Base-by-base conservation (phyloP, 2,113 vertebrate genomes). In the Seriola aureovittata region DNA sequence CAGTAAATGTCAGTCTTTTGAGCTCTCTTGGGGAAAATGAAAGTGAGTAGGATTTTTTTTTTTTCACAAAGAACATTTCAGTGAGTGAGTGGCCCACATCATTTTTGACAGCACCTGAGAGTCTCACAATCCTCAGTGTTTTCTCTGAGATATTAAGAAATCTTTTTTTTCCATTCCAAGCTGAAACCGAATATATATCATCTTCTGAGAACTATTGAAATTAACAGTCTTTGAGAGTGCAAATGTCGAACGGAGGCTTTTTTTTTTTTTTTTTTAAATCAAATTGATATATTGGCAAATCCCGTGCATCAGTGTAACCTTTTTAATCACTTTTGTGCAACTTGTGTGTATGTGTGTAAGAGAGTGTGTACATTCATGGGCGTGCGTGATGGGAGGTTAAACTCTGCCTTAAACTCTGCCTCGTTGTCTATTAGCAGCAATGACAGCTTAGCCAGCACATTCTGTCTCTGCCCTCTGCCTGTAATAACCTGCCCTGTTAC, bases 391-490 rank as follows among this genome's bases (percentile, higher is more conserved):
- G 55, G 71, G 70, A 79, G 88, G 84, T 94, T 90, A 91, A 91
- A 93, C 78, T 95, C 95, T 92, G 82, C 94, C 89, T 95, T 88
- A 91, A 88, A 91, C 78, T 94, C 95, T 92, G 74, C 95, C 91
- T 96, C 96, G 86, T 90, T 95, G 94, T 97, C 97, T 96, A 96
- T 99, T 97, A 97, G 96, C 94, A 95, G 86, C 92, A 90, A 95
- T 97, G 97, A 97, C 97, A 97, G 95, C 96, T 96, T 96, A 96
- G 97, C 96, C 94, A 97, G 96, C 96, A 96, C 96, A 93, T 97
- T 96, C 94, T 92, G 92, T 96, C 95, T 95, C 93, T 95, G 94
- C 95, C 94, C 95, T 96, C 93, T 93, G 94, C 93, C 96, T 96
- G 85, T 96, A 96, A 97, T 97, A 96, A 97, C 96, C 96, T 96